A percentile compares a stretch with the other conserved stretches of the same genome.
Conservation (phyloP, 2,888 invertebrate genomes). For the Andrena praecox region DNA sequence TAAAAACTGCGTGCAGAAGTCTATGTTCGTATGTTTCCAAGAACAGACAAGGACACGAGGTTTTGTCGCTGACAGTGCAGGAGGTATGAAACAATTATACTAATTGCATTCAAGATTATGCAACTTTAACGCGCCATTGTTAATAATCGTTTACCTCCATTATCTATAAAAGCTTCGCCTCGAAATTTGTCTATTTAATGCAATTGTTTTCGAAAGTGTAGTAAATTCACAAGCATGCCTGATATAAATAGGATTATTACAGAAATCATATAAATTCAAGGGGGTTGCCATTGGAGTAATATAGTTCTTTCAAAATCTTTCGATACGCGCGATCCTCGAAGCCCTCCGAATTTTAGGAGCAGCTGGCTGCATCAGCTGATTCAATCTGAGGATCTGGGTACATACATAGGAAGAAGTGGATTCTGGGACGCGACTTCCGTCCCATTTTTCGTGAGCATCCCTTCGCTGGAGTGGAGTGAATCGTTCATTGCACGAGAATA, state of each 20-base stretch:
- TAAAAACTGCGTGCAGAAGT: not conserved
- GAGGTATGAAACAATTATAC: not conserved
- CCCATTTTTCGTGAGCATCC: not conserved
- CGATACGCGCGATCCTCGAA: not conserved
- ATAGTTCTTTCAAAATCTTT: not conserved
- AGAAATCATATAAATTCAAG: too few species aligned
- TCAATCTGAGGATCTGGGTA: not conserved
- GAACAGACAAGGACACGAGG: not conserved
- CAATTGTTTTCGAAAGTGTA: too few species aligned
- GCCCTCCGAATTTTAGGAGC: not conserved
- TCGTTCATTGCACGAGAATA: not conserved
- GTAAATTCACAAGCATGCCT: too few species aligned
- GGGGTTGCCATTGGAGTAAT: too few species aligned
- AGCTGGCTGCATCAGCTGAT: not conserved
- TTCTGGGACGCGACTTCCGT: conserved; percentile 6
- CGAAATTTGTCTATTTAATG: too few species aligned
- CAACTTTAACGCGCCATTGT: not conserved
- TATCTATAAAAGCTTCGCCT: not conserved
- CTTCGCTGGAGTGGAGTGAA: not conserved
- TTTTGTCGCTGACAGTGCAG: not conserved
- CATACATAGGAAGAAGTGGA: not conserved
- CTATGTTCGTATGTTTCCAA: not conserved
- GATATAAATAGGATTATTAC: too few species aligned
- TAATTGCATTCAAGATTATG: not conserved
- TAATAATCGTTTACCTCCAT: not conserved